Percentiles rank a stretch among this genome's conserved stretches.
phyloP scores from a whole-genome alignment of 2,888 invertebrate genomes.

The Ochlodes sylvanus region DNA sequence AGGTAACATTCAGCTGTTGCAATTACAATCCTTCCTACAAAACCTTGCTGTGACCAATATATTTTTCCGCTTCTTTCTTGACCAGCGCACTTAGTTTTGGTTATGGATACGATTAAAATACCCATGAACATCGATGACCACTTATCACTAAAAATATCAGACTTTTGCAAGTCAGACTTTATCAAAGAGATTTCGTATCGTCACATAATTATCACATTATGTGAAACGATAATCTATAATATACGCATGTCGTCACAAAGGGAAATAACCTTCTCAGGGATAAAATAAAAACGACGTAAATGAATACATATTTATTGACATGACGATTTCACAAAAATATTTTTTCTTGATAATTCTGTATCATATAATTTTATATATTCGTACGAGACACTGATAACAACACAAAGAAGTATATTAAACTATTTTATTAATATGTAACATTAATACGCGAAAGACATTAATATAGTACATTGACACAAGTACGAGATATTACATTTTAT shows the following conservation, averaged over 20 bases:
- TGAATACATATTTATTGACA: slow-evolving; percentile 76
- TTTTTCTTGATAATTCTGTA: slow-evolving; percentile 45
- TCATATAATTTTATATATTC: slow-evolving; percentile 32
- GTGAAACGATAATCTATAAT: neutral
- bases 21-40: too few species aligned
- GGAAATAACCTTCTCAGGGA: slow-evolving; percentile 6
- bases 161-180: too few species aligned
- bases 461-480: neutral
- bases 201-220: neutral
- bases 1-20: too few species aligned
- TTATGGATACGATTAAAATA: too few species aligned
- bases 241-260: neutral
- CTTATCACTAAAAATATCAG: too few species aligned
- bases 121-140: too few species aligned
- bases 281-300: slow-evolving; percentile 54
- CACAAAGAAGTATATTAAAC: slow-evolving; percentile 11
- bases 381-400: slow-evolving; percentile 18
- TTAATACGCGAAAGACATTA: neutral
- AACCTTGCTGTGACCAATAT: too few species aligned
- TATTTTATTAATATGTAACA: neutral
- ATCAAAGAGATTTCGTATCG: too few species aligned
- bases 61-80: too few species aligned
- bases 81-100: too few species aligned
- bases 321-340: slow-evolving; percentile 72
- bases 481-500: neutral